Base-by-base conservation (phyloP, 2,797 vertebrate genomes). In the Eidolon dupreanum region DNA sequence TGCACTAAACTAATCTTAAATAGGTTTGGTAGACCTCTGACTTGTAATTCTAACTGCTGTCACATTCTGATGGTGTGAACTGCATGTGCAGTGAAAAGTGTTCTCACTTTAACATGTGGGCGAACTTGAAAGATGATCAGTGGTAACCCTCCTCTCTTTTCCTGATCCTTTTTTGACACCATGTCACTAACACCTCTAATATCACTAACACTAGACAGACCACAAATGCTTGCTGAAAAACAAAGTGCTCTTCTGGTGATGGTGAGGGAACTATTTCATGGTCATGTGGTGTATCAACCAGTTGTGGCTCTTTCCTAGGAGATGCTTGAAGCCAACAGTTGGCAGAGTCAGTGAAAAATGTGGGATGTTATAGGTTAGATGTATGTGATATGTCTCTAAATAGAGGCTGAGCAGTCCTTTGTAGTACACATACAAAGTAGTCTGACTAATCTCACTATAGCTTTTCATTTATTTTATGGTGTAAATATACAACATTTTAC, bases 171-270 rank as follows among this genome's bases (percentile, higher is more conserved):
- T 82, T 38, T 71, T 75, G 41, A 95, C 1, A 81, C 16, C 3
- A 38, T 66, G 41, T 70, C 55, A 57, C 57, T 81, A 61, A 83
- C 51, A 85, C 33, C 31, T 90, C 71, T 81, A 81, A 66, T 3
- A 88, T 31, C 49, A 43, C 20, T 53, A 78, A 57, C 8, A 28
- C 6, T 33, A 46, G 53, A 82, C 24, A 79, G 49, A 53, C n/a
- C 75, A 92, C 12, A 85, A 66, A 68, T 74, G 28, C 31, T 94
- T 88, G 59, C 16, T 57, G 43, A 85, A 94, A 92, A 92, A 57
- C 26, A 49, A 92, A 97, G 26, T 65, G 53, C 20, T 92, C 22
- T 79, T 81, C 57, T 84, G 73, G 26, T 63, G 33, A 31, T 88
- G 28, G 28, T 22, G 38, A 96, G 55, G 92, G 59, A 86, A 79